phyloP scores from a whole-genome alignment of 2,797 vertebrate species.

The Syngnathus acus region DNA sequence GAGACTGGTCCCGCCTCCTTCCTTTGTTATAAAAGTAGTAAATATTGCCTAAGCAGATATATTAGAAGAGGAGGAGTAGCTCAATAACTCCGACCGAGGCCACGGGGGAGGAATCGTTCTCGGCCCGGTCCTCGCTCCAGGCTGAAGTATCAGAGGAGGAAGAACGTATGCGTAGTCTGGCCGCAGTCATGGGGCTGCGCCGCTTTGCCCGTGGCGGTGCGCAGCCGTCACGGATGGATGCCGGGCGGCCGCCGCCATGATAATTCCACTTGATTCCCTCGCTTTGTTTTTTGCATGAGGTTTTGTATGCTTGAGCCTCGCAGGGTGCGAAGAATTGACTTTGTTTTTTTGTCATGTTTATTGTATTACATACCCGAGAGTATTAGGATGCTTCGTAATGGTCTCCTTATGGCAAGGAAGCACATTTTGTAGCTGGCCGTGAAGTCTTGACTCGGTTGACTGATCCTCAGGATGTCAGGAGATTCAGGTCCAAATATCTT shows the following conservation, averaged over 20 bases:
- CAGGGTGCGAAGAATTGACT: not conserved
- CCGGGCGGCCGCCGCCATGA: slow-evolving; percentile 1
- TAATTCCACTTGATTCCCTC: not conserved
- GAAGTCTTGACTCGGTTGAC: not conserved
- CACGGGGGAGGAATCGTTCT: slow-evolving; percentile 24
- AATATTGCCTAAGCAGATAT: slow-evolving; percentile 47
- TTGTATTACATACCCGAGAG: not conserved
- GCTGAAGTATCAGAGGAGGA: slow-evolving; percentile 13
- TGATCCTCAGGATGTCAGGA: not conserved
- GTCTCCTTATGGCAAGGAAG: not conserved
- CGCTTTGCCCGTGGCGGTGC: slow-evolving; percentile 15
- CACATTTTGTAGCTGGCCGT: not conserved
- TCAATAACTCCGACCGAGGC: slow-evolving; percentile 30
- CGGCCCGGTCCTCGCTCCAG: slow-evolving; percentile 19
- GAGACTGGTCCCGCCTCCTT: slow-evolving; percentile 29
- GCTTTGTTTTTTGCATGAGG: not conserved
- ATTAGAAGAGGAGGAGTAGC: slow-evolving; percentile 26
- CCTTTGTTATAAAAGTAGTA: slow-evolving; percentile 39
- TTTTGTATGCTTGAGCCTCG: not conserved
- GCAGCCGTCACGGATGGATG: not conserved
- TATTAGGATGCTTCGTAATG: not conserved
- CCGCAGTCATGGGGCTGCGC: slow-evolving; percentile 8
- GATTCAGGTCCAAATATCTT: not conserved
- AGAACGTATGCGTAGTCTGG: slow-evolving; percentile 30
- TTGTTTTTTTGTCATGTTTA: not conserved